A percentile compares a stretch with the other conserved stretches of the same genome.
These are phyloP conservation scores for Invenusta paracnida DNA, from an alignment of 2,888 invertebrate genomes.

Conservation along the genomic window DNA sequence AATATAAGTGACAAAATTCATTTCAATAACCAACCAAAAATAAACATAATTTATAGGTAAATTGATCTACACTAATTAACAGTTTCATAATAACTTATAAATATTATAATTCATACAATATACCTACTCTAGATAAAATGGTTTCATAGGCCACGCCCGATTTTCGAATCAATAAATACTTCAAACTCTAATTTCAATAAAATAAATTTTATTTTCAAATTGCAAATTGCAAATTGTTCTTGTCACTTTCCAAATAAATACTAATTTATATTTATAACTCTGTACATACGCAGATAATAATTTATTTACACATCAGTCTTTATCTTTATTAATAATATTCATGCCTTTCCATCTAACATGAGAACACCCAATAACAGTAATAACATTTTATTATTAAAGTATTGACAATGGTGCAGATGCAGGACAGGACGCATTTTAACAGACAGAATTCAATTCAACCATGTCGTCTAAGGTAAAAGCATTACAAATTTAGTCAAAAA, in stretches of 20 bases:
- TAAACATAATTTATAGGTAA: too few species aligned
- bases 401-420: not conserved
- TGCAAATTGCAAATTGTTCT: not conserved
- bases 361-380: not conserved
- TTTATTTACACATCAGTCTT: not conserved
- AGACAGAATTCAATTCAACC: not conserved
- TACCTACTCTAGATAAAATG: too few species aligned
- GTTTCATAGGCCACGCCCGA: too few species aligned
- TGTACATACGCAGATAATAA: not conserved
- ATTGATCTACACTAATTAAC: too few species aligned
- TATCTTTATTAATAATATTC: too few species aligned
- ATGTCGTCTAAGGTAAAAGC: not conserved
- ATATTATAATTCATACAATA: too few species aligned
- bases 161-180: too few species aligned
- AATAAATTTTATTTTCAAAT: too few species aligned
- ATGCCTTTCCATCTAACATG: not conserved
- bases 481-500: not conserved
- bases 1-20: too few species aligned
- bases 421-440: not conserved
- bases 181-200: too few species aligned
- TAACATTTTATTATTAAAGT: not conserved
- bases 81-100: too few species aligned
- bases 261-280: not conserved
- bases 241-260: not conserved
- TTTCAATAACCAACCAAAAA: too few species aligned